phyloP scores from a whole-genome alignment of 1,140 invertebrate species.

The Lucilia sericata region DNA sequence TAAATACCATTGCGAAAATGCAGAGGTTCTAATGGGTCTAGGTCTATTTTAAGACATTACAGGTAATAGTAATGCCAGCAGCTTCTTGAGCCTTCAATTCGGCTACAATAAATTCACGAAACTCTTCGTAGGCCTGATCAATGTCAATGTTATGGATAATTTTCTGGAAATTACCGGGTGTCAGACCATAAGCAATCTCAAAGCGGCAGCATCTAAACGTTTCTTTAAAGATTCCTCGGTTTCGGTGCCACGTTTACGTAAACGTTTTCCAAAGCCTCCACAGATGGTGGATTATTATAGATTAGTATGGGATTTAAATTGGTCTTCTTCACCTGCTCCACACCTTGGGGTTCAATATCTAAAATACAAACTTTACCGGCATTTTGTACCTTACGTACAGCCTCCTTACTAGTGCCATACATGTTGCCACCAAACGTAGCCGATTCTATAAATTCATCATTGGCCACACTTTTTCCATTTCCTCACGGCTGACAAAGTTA shows the following conservation, averaged over 20 bases:
- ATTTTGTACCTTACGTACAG: slow-evolving; percentile 84
- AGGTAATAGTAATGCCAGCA: slow-evolving; percentile 51
- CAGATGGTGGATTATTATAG: slow-evolving; percentile 93
- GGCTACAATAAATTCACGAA: slow-evolving; percentile 78
- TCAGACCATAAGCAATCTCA: slow-evolving; percentile 89
- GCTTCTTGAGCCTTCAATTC: slow-evolving; percentile 69
- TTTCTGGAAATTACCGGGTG: slow-evolving; percentile 88
- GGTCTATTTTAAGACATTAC: neutral
- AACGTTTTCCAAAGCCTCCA: slow-evolving; percentile 83
- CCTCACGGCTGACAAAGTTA: slow-evolving; percentile 82
- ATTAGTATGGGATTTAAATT: slow-evolving; percentile 87
- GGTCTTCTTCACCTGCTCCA: slow-evolving; percentile 89
- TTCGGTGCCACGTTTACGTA: slow-evolving; percentile 87
- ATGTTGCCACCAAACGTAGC: slow-evolving; percentile 93
- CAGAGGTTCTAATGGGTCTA: neutral
- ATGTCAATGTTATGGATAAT: slow-evolving; percentile 93
- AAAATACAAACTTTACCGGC: slow-evolving; percentile 91
- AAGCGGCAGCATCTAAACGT: slow-evolving; percentile 78
- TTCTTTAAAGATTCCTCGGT: slow-evolving; percentile 85
- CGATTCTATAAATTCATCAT: slow-evolving; percentile 92
- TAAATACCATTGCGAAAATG: neutral
- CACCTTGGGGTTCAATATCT: slow-evolving; percentile 97
- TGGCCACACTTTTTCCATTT: slow-evolving; percentile 82
- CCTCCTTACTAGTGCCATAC: slow-evolving; percentile 95
- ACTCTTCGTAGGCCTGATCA: slow-evolving; percentile 86